Evolutionary conservation across 1,140 invertebrate species (phyloP).

Genomic region (Lasaia peninsularis): DNA sequence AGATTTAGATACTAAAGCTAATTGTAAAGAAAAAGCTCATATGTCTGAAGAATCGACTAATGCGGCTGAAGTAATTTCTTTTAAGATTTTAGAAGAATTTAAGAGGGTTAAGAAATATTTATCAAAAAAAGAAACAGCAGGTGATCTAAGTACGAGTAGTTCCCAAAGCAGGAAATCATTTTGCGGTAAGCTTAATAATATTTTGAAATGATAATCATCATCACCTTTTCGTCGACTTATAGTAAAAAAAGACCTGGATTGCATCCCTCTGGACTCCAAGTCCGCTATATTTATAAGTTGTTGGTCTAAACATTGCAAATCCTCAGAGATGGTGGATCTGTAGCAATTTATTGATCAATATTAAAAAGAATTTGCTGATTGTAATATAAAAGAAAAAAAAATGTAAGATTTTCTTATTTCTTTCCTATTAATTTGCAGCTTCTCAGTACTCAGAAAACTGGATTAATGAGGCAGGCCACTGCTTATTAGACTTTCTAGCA

Average conservation of each 20-base stretch:
- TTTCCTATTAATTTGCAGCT: slow-evolving; percentile 16
- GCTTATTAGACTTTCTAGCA: slow-evolving; percentile 24
- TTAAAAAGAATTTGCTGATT: no score
- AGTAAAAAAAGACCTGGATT: no score
- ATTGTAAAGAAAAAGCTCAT: slow-evolving; percentile 9
- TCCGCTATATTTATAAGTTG: no score
- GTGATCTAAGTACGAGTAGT: slow-evolving; percentile 36
- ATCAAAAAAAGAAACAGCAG: slow-evolving; percentile 22
- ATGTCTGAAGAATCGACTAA: slow-evolving; percentile 7
- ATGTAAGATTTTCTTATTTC: no score
- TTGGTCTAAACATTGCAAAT: no score
- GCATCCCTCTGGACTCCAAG: no score
- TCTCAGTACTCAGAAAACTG: slow-evolving; percentile 19
- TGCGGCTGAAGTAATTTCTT: slow-evolving; percentile 32
- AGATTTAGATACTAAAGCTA: background rate
- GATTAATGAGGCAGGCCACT: slow-evolving; percentile 30
- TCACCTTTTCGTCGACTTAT: background rate
- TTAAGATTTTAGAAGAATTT: slow-evolving; percentile 45
- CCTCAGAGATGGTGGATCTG: no score
- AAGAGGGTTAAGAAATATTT: slow-evolving; percentile 39
- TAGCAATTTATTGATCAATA: no score
- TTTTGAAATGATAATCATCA: background rate
- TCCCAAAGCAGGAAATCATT: slow-evolving; percentile 29
- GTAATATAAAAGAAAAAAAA: background rate
- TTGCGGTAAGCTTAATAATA: slow-evolving; percentile 23